Evolutionary conservation across 2,113 vertebrate species (phyloP), one percentile per base, ranked within the genome.

Genomic region (Mohoua ochrocephala): DNA sequence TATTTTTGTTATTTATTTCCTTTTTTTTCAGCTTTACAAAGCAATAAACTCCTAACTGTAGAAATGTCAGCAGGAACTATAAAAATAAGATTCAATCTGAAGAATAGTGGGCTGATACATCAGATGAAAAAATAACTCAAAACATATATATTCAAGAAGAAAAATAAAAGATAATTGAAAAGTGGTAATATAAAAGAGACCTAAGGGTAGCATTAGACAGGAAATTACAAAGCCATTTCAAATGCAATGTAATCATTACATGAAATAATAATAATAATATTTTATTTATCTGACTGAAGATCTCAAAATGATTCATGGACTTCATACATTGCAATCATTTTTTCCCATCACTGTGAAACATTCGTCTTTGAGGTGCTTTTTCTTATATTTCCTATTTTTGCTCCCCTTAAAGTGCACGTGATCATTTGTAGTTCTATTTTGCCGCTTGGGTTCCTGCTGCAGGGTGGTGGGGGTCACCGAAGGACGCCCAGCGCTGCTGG

Each of bases 91-190:
- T 92, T 91, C 22, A 91, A n/a, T 95, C 86, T 96, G 85, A 61
- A 89, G 49, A 93, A 77, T 41, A 49, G 39, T 64, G 19, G 31
- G 19, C 52, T 83, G 84, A 92, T 89, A 26, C 16, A 69, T 61
- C 44, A 89, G 81, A 95, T 91, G 84, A 86, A 94, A 96, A 95
- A 95, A 80, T 85, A 97, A 96, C 91, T 93, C 63, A 93, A 95
- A 96, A 91, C 80, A 97, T 79, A 93, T 93, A 96, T 80, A 84
- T 94, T 85, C 70, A 77, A 60, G 41, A 92, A 89, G 27, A 70
- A 92, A 84, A 86, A 79, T 2, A 76, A 60, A 80, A 94, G 22
- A 39, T 61, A 80, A 90, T 74, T 94, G 85, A 42, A 96, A 92
- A 78, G 7, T 7, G 35, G 37, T 45, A 74, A 91, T 83, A 92